phyloP scores from a whole-genome alignment of 2,113 vertebrate genomes.

The Rhombomys opimus region DNA sequence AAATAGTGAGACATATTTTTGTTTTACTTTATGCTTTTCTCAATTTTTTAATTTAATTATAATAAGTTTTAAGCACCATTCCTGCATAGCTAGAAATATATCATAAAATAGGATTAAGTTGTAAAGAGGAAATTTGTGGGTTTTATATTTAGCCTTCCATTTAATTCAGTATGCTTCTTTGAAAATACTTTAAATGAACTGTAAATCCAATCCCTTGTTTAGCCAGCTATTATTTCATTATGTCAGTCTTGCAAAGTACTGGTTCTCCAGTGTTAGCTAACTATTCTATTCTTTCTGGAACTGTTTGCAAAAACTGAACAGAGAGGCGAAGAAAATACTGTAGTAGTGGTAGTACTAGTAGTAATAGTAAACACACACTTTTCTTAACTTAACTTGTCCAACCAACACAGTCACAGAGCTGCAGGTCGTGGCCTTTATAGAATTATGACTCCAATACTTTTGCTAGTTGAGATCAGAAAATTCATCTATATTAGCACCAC shows the following conservation, averaged over 20 bases:
- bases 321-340: slow-evolving; percentile 39
- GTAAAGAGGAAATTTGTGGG: slow-evolving; percentile 26
- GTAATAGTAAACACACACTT: slow-evolving; percentile 3
- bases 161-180: slow-evolving; percentile 35
- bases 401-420: slow-evolving; percentile 54
- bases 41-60: slow-evolving; percentile 53
- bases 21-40: slow-evolving; percentile 29
- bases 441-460: slow-evolving; percentile 52
- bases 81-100: slow-evolving; percentile 1
- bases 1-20: not conserved
- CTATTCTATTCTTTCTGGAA: slow-evolving; percentile 51
- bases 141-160: slow-evolving; percentile 22
- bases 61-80: slow-evolving; percentile 34
- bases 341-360: not conserved
- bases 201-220: slow-evolving; percentile 27
- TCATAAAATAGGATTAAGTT: slow-evolving; percentile 33
- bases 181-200: slow-evolving; percentile 53
- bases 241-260: slow-evolving; percentile 54
- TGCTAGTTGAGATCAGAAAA: slow-evolving; percentile 66
- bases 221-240: slow-evolving; percentile 61
- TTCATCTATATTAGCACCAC: slow-evolving; percentile 33
- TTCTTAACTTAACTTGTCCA: slow-evolving; percentile 53
- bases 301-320: slow-evolving; percentile 54
- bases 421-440: slow-evolving; percentile 26
- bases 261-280: slow-evolving; percentile 32